Percentiles rank a stretch among this genome's conserved stretches.
Evolutionary conservation across 2,888 invertebrate genomes (phyloP).

Genomic region (Bombyx huttoni): DNA sequence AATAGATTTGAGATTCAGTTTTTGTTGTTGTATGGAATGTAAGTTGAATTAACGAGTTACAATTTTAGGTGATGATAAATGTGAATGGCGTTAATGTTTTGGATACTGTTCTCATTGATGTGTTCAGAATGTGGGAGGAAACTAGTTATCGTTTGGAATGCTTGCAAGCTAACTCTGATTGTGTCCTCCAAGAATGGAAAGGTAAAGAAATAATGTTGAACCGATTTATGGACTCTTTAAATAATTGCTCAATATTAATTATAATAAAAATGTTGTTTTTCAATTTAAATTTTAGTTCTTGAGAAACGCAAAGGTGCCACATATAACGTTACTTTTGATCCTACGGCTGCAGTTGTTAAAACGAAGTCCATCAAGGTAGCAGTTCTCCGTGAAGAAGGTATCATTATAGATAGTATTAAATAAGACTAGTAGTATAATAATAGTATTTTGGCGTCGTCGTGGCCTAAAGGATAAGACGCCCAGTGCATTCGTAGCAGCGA

Average conservation of each 20-base stretch:
- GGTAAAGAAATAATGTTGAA: constrained; percentile 29
- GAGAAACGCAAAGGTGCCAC: constrained; percentile 78
- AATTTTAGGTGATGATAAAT: constrained; percentile 58
- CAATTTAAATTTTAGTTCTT: constrained; percentile 48
- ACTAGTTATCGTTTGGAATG: constrained; percentile 93
- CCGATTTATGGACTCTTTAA: too few relatives aligned
- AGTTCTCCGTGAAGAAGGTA: constrained; percentile 94
- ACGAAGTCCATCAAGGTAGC: constrained; percentile 80
- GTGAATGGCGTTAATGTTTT: constrained; percentile 75
- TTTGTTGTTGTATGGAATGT: neutral
- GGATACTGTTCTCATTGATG: constrained; percentile 73
- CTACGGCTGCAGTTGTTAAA: constrained; percentile 65
- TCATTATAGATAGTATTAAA: neutral
- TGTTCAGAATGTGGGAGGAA: constrained; percentile 94
- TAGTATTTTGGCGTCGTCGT: too few relatives aligned
- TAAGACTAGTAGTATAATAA: neutral
- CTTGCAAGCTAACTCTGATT: constrained; percentile 84
- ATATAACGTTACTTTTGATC: constrained; percentile 81
- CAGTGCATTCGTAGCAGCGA: too few relatives aligned
- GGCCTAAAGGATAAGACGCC: too few relatives aligned
- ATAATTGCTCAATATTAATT: neutral
- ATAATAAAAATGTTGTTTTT: neutral
- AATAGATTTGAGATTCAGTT: neutral
- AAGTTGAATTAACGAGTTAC: too few relatives aligned
- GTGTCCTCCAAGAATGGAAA: constrained; percentile 84